A percentile compares a stretch with the other conserved stretches of the same genome.
Conservation (phyloP, 2,797 vertebrate species). For the Manis crassicaudata region DNA sequence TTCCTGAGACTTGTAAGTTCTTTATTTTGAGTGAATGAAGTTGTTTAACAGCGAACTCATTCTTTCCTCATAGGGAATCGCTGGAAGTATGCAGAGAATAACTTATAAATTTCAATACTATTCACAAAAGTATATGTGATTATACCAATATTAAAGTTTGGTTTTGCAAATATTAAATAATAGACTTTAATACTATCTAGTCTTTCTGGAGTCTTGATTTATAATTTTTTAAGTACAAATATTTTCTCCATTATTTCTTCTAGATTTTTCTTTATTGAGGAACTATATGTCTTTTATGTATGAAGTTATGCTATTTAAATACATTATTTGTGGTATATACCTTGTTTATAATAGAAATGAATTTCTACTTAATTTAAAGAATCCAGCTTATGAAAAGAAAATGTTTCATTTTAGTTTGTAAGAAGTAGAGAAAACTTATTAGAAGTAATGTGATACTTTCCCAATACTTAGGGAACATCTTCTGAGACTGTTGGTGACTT, state of each 20-base stretch:
- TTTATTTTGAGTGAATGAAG: conserved; percentile 50
- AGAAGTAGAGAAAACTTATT: neutral
- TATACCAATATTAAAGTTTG: neutral
- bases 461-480: neutral
- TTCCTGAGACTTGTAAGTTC: conserved; percentile 42
- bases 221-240: neutral
- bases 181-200: neutral
- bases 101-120: neutral
- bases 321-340: no score
- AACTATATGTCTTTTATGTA: neutral
- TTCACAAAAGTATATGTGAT: neutral
- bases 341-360: neutral
- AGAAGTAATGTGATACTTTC: neutral
- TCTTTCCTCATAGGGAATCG: neutral
- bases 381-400: neutral
- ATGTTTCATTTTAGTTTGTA: neutral
- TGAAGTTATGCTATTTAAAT: neutral
- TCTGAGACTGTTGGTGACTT: neutral
- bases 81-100: neutral
- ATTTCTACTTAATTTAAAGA: neutral
- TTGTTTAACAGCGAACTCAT: neutral
- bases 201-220: neutral
- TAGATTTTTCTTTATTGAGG: neutral
- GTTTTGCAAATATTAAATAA: neutral
- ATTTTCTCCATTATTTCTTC: neutral